Percentiles rank a stretch among this genome's conserved stretches.
These are phyloP conservation scores for Digitonthophagus gazella DNA, from an alignment of 2,888 invertebrate species.

Conservation along the genomic window DNA sequence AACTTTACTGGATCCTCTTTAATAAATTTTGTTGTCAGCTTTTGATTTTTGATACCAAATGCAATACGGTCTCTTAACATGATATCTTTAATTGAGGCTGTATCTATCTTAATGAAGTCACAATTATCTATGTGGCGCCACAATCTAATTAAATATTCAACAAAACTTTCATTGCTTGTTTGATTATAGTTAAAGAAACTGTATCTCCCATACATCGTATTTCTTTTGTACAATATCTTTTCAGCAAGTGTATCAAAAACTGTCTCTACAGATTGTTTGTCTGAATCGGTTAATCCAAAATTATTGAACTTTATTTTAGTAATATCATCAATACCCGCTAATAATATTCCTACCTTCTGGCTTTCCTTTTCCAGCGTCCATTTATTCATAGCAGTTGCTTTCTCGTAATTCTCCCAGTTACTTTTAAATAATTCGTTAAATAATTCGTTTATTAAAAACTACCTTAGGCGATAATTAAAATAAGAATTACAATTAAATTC, in stretches of 20 bases:
- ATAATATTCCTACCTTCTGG: neutral
- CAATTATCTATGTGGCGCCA: neutral
- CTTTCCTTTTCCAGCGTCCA: neutral
- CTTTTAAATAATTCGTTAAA: too few relatives aligned
- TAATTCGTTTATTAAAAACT: too few relatives aligned
- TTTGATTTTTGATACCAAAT: too few relatives aligned
- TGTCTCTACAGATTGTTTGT: neutral
- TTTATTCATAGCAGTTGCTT: neutral
- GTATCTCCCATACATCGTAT: slow-evolving; percentile 7
- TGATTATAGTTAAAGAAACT: slow-evolving; percentile 21
- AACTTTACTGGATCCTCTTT: too few relatives aligned
- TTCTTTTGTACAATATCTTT: slow-evolving; percentile 4
- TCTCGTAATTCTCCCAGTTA: neutral
- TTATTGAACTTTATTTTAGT: neutral
- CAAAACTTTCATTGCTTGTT: neutral
- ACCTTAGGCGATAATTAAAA: too few relatives aligned
- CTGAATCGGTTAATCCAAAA: neutral
- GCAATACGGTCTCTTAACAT: too few relatives aligned
- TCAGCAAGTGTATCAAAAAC: neutral
- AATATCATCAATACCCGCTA: neutral
- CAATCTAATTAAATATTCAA: slow-evolving; percentile 5
- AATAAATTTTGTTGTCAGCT: too few relatives aligned
- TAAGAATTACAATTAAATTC: too few relatives aligned
- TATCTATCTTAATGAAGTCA: neutral
- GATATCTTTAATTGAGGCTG: neutral